These are phyloP conservation scores for Eumaeus atala DNA, from an alignment of 1,140 invertebrate genomes.

Conservation along the genomic window DNA sequence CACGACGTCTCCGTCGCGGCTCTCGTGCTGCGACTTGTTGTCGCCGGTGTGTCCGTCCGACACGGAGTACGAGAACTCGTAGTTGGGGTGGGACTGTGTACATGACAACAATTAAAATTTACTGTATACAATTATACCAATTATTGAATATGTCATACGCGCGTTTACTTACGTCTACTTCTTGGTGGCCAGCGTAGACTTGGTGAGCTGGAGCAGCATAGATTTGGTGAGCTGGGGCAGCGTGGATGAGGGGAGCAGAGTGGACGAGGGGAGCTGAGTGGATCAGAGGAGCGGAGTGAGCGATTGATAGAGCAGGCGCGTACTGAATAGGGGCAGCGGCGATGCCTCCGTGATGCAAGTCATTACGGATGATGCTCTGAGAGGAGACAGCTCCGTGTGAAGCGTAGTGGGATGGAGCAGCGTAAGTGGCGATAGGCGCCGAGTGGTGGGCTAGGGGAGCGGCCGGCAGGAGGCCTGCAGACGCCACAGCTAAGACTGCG, in stretches of 20 bases:
- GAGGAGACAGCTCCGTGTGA: constrained; percentile 45
- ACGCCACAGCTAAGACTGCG: constrained; percentile 26
- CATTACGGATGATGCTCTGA: constrained; percentile 48
- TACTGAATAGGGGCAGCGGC: constrained; percentile 28
- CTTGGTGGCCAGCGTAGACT: constrained; percentile 22
- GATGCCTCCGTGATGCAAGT: constrained; percentile 31
- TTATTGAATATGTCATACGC: no score
- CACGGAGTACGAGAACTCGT: constrained; percentile 71
- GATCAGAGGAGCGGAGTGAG: constrained; percentile 14
- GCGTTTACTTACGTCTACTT: constrained; percentile 24
- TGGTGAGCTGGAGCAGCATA: constrained; percentile 25
- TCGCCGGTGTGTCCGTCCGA: constrained; percentile 71
- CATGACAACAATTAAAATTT: no score
- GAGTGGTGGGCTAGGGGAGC: constrained; percentile 4
- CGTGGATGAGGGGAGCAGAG: constrained; percentile 20
- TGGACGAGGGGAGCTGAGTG: constrained; percentile 43
- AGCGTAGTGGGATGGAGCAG: constrained; percentile 33
- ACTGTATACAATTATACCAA: no score
- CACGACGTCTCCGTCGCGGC: constrained; percentile 70
- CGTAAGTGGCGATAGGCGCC: no score
- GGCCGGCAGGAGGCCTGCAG: constrained; percentile 31
- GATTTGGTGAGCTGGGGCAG: constrained; percentile 25
- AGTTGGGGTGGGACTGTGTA: constrained; percentile 49
- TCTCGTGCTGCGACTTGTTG: constrained; percentile 72
- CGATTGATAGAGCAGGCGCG: constrained; percentile 8